Evolutionary conservation across 2,888 invertebrate species (phyloP), one percentile per base, ranked within the genome.

Genomic region (Agrochola circellaris): DNA sequence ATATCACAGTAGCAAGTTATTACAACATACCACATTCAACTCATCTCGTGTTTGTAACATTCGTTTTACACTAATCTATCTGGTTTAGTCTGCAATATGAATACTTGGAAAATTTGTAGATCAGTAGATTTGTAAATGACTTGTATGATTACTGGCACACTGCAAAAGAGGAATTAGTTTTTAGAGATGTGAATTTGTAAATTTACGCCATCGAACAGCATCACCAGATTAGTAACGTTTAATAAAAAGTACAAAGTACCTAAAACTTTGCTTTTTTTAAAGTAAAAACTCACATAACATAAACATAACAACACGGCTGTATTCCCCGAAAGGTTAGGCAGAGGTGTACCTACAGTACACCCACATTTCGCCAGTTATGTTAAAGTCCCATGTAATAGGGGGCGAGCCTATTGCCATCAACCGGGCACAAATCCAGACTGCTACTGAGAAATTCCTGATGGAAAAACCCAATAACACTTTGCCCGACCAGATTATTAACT

Each of bases 21-120:
- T 78, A 26, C 78, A 65, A 76, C 82, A 78, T 45, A 17, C 9
- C 11, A 54, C 1, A 34, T 60, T 54, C 42, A 15, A 23, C 13
- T 38, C 38, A 62, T 81, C 74, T 26, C 34, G 45, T 62, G 23
- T 61, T 54, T 15, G 23, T 17, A 45, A 45, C 60, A 34, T 54
- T 73, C 15, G 5, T 62, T 61, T 45, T 45, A 26, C 8, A 34
- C 23, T 42, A 65, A 79, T 60, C 34, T 77, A 26, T 66, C 34
- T 34, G 8, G 17, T 7, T 42, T 48, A 30, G 4, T 30, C 2
- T 56, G 34, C 26, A 70, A 64, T 64, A n/a, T 48, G 54, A 51
- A 77, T 34, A 26, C 51, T 26, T 20, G 38, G 34, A 71, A 61
- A 30, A 48, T n/a, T 64, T 64, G 1, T 65, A 65, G 34, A 64